These are phyloP conservation scores for Takifugu bimaculatus DNA, from an alignment of 2,113 vertebrate genomes.

Conservation along the genomic window DNA sequence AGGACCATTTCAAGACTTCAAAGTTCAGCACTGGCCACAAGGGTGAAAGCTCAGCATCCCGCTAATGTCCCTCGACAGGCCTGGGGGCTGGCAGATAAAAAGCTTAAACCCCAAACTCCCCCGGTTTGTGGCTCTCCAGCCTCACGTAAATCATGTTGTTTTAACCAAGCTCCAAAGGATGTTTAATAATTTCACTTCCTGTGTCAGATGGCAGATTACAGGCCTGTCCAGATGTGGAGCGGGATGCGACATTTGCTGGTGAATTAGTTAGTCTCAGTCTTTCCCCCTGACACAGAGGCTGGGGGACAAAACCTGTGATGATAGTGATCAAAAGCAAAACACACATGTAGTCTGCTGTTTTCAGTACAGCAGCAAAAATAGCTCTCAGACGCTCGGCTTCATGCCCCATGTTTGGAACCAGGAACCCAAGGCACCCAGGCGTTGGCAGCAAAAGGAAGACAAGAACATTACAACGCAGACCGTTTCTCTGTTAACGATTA, in stretches of 20 bases:
- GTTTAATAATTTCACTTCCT: slow-evolving; percentile 58
- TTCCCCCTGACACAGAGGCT: slow-evolving; percentile 12
- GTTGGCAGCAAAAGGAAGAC: slow-evolving; percentile 18
- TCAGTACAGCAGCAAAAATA: slow-evolving; percentile 33
- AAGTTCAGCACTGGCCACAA: slow-evolving; percentile 66
- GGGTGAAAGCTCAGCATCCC: slow-evolving; percentile 69
- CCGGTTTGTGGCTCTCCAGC: slow-evolving; percentile 44
- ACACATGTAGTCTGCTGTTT: slow-evolving; percentile 8
- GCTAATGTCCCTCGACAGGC: slow-evolving; percentile 64
- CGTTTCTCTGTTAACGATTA: slow-evolving; percentile 63
- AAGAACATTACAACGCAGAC: slow-evolving; percentile 47
- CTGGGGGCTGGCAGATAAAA: slow-evolving; percentile 72
- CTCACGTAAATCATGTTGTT: slow-evolving; percentile 68
- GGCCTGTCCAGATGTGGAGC: slow-evolving; percentile 19
- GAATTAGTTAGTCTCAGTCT: slow-evolving; percentile 12
- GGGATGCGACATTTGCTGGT: slow-evolving; percentile 15
- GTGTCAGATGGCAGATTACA: slow-evolving; percentile 43
- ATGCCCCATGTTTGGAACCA: slow-evolving; percentile 48
- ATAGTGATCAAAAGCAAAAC: slow-evolving; percentile 21
- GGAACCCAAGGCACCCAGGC: slow-evolving; percentile 26
- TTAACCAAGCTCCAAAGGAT: slow-evolving; percentile 68
- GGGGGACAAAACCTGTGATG: slow-evolving; percentile 2
- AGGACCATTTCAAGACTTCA: slow-evolving; percentile 69
- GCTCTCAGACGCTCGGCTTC: slow-evolving; percentile 38
- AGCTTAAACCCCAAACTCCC: slow-evolving; percentile 66